Evolutionary conservation across 2,113 vertebrate genomes (phyloP), one percentile per base, ranked within the genome.

Genomic region (Benitochromis conjunctus): DNA sequence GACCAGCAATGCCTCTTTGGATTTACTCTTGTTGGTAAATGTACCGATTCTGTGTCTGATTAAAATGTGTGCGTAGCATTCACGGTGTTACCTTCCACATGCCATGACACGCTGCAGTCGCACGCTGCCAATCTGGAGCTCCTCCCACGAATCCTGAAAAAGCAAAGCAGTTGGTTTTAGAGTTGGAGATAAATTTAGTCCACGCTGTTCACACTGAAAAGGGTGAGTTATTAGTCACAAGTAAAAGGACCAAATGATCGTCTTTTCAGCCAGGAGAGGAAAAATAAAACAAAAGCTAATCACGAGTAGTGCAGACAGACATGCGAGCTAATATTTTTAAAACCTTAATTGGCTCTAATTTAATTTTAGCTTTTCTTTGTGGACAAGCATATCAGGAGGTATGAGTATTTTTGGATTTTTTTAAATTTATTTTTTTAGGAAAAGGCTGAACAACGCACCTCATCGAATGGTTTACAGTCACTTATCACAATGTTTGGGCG

Each of bases 121-220:
- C 38, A 95, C 96, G 2, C 86, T 85, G 7, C 98, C 99, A 92
- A 99, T 98, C 81, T 97, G 92, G 82, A 99, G 81, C 16, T 98
- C 96, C 24, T 97, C 95, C 98, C 99, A 99, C 8, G 96, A 96
- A 55, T 99, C 99, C 99, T 99, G 84, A 78, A 79, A 81, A 86
- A 85, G 79, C 71, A 86, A 57, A 92, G 69, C 90, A 91, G 92
- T 89, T 76, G 16, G 71, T 76, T 76, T 53, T 76, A 46, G 69
- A 76, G 69, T 76, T 90, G 83, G 64, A 83, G 89, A 88, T 88
- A 92, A 86, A 90, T 89, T 94, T 91, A 94, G 94, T 90, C 76
- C 51, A 74, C 31, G 69, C 87, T 78, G 86, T 89, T 93, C 81
- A 85, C 88, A 34, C 80, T 21, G 46, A 86, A 82, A 88, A 91